Evolutionary conservation across 2,113 vertebrate genomes (phyloP), one percentile per base, ranked within the genome.

Genomic region (Boulengerochromis microlepis): DNA sequence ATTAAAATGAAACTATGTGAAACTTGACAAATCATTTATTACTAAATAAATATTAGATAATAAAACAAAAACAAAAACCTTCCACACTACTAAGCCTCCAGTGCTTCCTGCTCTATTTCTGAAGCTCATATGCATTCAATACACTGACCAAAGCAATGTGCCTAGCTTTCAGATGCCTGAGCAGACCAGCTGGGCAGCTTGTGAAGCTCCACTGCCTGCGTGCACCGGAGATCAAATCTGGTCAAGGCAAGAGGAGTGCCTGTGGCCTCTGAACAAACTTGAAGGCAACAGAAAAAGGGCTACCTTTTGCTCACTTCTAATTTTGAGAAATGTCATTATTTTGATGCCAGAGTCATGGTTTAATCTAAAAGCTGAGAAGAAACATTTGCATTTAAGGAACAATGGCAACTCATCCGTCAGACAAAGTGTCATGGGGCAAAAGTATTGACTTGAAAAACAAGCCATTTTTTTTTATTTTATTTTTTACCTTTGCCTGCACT

Each of bases 111-210:
- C 74, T 78, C 33, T 35, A 26, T 71, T 84, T 83, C 81, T 56
- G 78, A 80, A 59, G 76, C 52, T 74, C 52, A 87, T 86, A 66
- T 85, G 84, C 86, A 90, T 76, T 74, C 57, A 82, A 86, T 50
- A 59, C 71, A 78, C 45, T 42, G 52, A 87, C 82, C 76, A 85
- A 33, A 80, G 66, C 45, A 54, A 78, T 59, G 86, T 50, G 61
- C 13, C 50, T 61, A 50, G 53, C 80, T 82, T 89, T 78, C 80
- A 81, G 74, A 82, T 89, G 66, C 83, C 81, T 8, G 31, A 88
- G 87, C 71, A 88, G 85, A 84, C 42, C 87, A 89, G 84, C 84
- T 86, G 88, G 88, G 35, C 50, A 82, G 82, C 80, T 50, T 50
- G 81, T 87, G 82, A 87, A 87, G 86, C 64, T 83, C 86, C 80